Base-by-base conservation (phyloP, 2,113 vertebrate genomes). In the Pelmatolapia mariae region DNA sequence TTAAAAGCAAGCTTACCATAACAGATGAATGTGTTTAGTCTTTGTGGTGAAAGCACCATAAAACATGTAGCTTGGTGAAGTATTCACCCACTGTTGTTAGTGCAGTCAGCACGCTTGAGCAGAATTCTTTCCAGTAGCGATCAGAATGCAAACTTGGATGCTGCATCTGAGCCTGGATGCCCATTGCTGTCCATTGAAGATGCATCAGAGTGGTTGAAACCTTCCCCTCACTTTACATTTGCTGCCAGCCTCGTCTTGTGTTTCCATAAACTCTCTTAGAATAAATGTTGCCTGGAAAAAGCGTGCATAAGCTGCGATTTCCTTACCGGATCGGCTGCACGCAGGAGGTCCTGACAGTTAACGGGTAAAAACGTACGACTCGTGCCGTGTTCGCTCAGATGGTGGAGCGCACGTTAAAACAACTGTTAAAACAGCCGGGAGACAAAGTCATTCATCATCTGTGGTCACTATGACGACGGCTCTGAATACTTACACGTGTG, bases 21-120 rank as follows among this genome's bases (percentile, higher is more conserved):
- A 11, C n/a, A 89, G 92, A 91, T 92, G 59, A 85, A 89, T 93
- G 82, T 93, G 92, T 94, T 94, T 94, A 93, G 92, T 90, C 86
- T 93, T 52, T 24, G 79, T 59, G 43, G 80, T 83, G 86, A 95
- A 92, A 93, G 91, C 80, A 59, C 82, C 73, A 86, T 87, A 85
- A 92, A 89, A 71, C 86, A 91, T 92, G 81, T 56, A 52, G 87
- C 73, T 66, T 78, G 81, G 88, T 88, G 56, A 88, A 90, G 82
- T 68, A 91, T 86, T 87, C 88, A 66, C 52, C 57, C 79, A 56
- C 93, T 87, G 59, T 88, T 91, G 86, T 95, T 89, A 89, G 88
- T 94, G 83, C 85, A 84, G 86, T 93, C 93, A 87, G 87, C 73
- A 86, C 43, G 53, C 89, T 88, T 29, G 24, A 86, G 82, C 33